Base-by-base conservation (phyloP, 2,113 vertebrate species). In the Boulengeromyrus knoepffleri region DNA sequence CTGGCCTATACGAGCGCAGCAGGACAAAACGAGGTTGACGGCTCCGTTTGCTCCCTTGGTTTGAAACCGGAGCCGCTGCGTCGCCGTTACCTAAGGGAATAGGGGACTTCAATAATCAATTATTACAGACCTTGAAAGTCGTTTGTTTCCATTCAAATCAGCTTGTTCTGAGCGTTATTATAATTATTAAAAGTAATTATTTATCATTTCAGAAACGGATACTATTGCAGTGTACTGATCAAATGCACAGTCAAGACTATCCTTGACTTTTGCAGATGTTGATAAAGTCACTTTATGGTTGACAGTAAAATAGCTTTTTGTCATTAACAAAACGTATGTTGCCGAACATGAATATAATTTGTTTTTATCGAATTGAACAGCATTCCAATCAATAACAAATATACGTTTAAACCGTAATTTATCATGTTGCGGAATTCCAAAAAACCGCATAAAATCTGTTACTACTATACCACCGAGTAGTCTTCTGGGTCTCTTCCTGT, bases 1-100 rank as follows among this genome's bases (percentile, higher is more conserved):
- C 94, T 96, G 95, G 96, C 96, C 97, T 97, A 96, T 96, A 95
- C 96, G 92, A 94, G 93, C 94, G 94, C 93, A 95, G 94, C 94
- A 94, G 94, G 95, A 94, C 94, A 95, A 94, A 94, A 95, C 95
- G 95, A 95, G 95, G 93, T 95, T 94, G 95, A 95, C 95, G 91
- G 94, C 94, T 96, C 95, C 94, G 95, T 95, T 96, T 96, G 95
- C 96, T 96, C 95, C 95, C 95, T 93, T 93, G 95, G 95, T 94
- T 94, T 94, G 96, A 97, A 96, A 96, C 96, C 91, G 93, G 93
- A 96, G 96, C 95, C 95, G 95, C 93, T 92, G 94, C 94, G 94
- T 90, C 93, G 90, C 93, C 94, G 93, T 94, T 95, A 96, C 93
- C 95, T 93, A 93, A 94, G 95, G 95, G 94, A 94, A 95, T 93